Evolutionary conservation across 92 coral and sea anemone species (phyloP), one percentile per base, ranked within the genome.

Genomic region (Parazoanthus atlanticus): DNA sequence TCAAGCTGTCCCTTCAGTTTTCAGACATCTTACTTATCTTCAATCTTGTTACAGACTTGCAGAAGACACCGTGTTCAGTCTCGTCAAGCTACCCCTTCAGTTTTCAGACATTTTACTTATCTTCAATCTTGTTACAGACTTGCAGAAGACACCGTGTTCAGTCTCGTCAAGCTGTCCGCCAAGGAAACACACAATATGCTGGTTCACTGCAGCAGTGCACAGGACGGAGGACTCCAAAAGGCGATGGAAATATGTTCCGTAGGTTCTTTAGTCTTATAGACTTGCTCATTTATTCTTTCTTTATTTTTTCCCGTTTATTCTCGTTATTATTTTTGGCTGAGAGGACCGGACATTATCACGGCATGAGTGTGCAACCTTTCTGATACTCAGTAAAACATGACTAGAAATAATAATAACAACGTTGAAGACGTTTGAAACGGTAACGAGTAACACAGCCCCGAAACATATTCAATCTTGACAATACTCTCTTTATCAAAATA

Each of bases 111-210:
- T 43, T 0, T 7, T 43, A 43, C 49, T 8, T 43, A 7, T 43
- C 49, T 69, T 69, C 74, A 30, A 12, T 72, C 25, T 74, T 34
- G 46, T 29, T 17, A 8, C n/a, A 32, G 40, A 7, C 25, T 75
- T 23, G 79, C 94, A 67, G 93, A 97, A 84, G 98, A 97, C 88
- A 93, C 92, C 19, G 96, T 89, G 66, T 86, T 86, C 79, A 89
- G 87, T 77, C 85, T 94, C 58, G 88, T 97, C 86, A 91, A 94
- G 88, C 90, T 79, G 28, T 95, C 97, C 74, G 80, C 92, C 56
- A 93, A 86, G 79, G 98, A 95, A 82, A 90, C 97, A 26, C 76
- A 90, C 74, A 33, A 76, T 5, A 79, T 74, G 25, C 72, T 95
- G 47, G 73, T 81, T 13, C 91, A 76, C 41, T 94, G 95, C 87